A percentile compares a stretch with the other conserved stretches of the same genome.
phyloP scores from a whole-genome alignment of 92 coral and sea anemone genomes.

The Epizoanthus fatuus region DNA sequence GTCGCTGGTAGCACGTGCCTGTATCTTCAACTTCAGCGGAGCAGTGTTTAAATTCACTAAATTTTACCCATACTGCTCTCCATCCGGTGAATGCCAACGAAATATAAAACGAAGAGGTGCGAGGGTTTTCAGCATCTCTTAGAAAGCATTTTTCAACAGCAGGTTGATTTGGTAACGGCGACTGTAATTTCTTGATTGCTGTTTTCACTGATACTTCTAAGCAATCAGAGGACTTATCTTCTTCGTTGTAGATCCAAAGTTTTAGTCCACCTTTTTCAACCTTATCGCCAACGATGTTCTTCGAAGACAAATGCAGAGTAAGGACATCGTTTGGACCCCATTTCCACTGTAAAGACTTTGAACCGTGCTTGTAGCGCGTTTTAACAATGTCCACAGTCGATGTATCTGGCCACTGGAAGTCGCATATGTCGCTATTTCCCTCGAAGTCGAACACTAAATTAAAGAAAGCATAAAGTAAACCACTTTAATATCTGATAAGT shows the following conservation, averaged over 20 bases:
- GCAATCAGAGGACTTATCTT: slow-evolving; percentile 14
- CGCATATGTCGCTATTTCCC: neutral
- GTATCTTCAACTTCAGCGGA: neutral
- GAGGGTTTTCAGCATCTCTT: neutral
- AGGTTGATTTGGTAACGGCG: too few relatives aligned
- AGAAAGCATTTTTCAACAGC: too few relatives aligned
- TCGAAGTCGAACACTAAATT: neutral
- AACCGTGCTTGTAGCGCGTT: neutral
- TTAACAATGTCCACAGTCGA: neutral
- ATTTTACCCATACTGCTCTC: slow-evolving; percentile 50
- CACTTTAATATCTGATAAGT: too few relatives aligned
- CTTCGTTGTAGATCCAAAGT: slow-evolving; percentile 40
- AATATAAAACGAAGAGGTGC: slow-evolving; percentile 18
- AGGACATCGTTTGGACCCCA: neutral
- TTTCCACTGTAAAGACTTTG: neutral
- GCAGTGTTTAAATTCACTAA: slow-evolving; percentile 28
- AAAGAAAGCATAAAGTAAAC: too few relatives aligned
- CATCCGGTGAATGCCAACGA: slow-evolving; percentile 43
- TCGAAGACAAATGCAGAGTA: neutral
- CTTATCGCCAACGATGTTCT: neutral
- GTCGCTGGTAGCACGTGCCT: neutral
- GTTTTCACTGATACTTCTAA: slow-evolving; percentile 34
- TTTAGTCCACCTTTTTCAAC: slow-evolving; percentile 39
- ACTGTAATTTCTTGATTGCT: neutral
- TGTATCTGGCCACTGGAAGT: neutral